Evolutionary conservation across 2,888 invertebrate genomes (phyloP), one percentile per base, ranked within the genome.

Genomic region (Galerucella calmariensis): DNA sequence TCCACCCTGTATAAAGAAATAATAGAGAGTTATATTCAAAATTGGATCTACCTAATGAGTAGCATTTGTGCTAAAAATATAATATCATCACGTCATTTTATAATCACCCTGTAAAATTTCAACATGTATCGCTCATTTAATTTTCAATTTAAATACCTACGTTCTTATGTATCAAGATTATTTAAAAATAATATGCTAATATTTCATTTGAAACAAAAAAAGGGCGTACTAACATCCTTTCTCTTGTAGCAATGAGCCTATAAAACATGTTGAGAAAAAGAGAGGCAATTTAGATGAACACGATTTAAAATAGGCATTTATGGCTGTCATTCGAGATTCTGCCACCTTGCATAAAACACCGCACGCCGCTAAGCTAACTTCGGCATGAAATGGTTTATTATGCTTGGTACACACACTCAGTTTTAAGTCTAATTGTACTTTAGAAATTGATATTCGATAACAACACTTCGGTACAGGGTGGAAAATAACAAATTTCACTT

Each of bases 251-350:
- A 73, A 67, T 70, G 70, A 73, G 75, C 72, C 72, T 73, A 73
- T 75, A 75, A 75, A 75, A 73, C 65, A 62, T 69, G 75, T n/a
- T 12, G 56, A 72, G 72, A 69, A 75, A 72, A 72, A 69, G 63
- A 70, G 69, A 75, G 70, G 75, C 73, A 73, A 75, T 75, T 75
- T 75, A 75, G 75, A 75, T 75, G 75, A 75, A 75, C 73, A 72
- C 61, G 72, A 75, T 72, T 75, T 59, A 46, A 75, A 75, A 72
- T 75, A 59, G 67, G 66, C 67, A 70, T 73, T 75, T 73, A 75
- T 70, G 69, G 73, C 56, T 62, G 75, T 70, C 75, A 75, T 75
- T 70, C 67, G 75, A 75, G 73, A 65, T 41, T 56, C 69, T 73
- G 70, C 73, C 63, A 69, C 66, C 69, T 75, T 69, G 73, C 73